Percentiles rank a stretch among this genome's conserved stretches.
Conservation (phyloP, 2,113 vertebrate genomes). For the Cephalopterus ornatus region DNA sequence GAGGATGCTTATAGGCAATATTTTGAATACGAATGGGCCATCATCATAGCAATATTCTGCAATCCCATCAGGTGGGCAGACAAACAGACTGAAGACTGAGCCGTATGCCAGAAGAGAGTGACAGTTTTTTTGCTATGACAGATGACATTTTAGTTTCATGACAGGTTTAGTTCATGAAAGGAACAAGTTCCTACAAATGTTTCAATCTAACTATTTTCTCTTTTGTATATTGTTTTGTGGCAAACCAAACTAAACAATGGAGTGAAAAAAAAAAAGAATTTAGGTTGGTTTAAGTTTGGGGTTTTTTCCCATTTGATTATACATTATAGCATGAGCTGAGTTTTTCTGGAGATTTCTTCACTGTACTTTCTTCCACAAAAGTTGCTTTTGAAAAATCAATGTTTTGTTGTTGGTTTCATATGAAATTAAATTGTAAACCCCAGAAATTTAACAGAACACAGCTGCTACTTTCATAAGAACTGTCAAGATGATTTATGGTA, state of each 20-base stretch:
- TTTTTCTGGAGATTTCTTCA: not conserved
- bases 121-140: not conserved
- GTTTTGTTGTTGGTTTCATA: not conserved
- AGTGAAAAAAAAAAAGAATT: not conserved
- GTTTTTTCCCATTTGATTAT: not conserved
- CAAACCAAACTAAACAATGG: not conserved
- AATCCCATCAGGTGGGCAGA: not conserved
- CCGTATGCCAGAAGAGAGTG: not conserved
- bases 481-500: not conserved
- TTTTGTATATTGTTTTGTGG: not conserved
- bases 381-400: not conserved
- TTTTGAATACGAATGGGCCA: not conserved
- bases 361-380: not conserved
- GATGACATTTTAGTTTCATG: not conserved
- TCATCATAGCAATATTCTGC: not conserved
- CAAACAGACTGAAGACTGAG: not conserved
- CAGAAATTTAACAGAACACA: not conserved
- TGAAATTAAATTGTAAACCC: not conserved
- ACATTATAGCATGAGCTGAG: not conserved
- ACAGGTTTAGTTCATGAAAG: not conserved
- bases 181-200: not conserved
- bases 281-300: rapidly evolving
- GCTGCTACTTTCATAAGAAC: not conserved
- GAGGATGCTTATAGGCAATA: not conserved
- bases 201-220: not conserved